These are phyloP conservation scores for Caenorhabditis drosophilae DNA, from an alignment of 2,888 invertebrate species.

Conservation along the genomic window DNA sequence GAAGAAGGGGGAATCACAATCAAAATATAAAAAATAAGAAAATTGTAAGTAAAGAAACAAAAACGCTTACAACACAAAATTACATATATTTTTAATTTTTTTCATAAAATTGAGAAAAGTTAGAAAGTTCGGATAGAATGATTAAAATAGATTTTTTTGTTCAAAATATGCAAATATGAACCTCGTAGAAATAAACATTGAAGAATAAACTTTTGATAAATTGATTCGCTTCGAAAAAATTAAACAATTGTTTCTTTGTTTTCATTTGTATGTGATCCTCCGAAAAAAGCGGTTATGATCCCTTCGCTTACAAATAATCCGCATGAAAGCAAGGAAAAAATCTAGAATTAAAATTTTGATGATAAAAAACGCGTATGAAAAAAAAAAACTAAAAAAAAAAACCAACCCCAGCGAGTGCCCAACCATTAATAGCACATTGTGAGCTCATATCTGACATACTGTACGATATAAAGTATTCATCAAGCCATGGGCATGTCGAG, in stretches of 20 bases:
- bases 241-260: slow-evolving; percentile 44
- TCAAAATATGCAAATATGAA: too few species aligned
- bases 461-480: slow-evolving; percentile 54
- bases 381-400: background rate
- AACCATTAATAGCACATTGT: slow-evolving; percentile 66
- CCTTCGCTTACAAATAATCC: slow-evolving; percentile 65
- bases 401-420: slow-evolving; percentile 64
- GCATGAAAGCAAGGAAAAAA: slow-evolving; percentile 64
- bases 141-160: too few species aligned
- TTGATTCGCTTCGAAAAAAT: too few species aligned
- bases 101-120: too few species aligned
- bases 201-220: too few species aligned
- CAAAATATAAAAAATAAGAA: too few species aligned
- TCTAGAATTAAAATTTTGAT: slow-evolving; percentile 39
- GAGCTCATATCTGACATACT: slow-evolving; percentile 51
- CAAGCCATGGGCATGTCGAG: slow-evolving; percentile 66
- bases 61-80: too few species aligned
- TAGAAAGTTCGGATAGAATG: too few species aligned
- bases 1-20: too few species aligned
- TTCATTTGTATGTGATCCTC: slow-evolving; percentile 36
- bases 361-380: background rate
- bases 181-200: too few species aligned
- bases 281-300: slow-evolving; percentile 63
- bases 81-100: too few species aligned
- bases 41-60: too few species aligned